Base-by-base conservation (phyloP, 1,140 invertebrate species). In the Calliphora vicina region DNA sequence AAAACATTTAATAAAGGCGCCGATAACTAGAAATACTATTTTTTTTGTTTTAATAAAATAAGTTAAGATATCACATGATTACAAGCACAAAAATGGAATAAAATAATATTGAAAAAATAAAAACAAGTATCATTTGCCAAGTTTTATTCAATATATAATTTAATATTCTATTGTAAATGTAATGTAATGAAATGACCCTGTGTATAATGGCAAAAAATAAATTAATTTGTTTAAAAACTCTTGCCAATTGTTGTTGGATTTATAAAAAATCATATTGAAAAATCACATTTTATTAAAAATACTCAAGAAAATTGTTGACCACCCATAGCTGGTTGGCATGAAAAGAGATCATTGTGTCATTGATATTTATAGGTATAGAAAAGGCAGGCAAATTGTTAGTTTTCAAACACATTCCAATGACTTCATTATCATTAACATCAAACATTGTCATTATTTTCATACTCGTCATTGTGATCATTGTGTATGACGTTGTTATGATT, bases 1-100 rank as follows among this genome's bases (percentile, higher is more conserved):
- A 67, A 67, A 67, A 67, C 61, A 67, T 67, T 67, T 67, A 67
- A 67, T 67, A 67, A 67, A 67, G 61, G 23, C 17, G 45, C 23
- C 61, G 61, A 67, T 67, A 23, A 67, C 12, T 67, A 6, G 50
- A 57, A 6, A n/a, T 5, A 57, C 35, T 57, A 17, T 2, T 15
- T 15, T 4, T 57, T 57, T 57, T 57, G 12, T 57, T 67, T 10
- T 67, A 23, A 25, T 1, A 50, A 50, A 17, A 50, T 17, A 50
- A 17, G 12, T 67, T 67, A 67, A 67, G n/a, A 23, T 67, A 67
- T 67, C 61, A 67, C 61, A 23, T 67, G 61, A 67, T 67, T 67
- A 23, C n/a, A 67, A 67, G 23, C 17, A 25, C n/a, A 67, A 67
- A 50, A 61, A 61, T 61, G 3, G 17, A 57, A 61, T 61, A 61